phyloP scores from a whole-genome alignment of 30 jellyfish, hydroid and myxozoan species.

The Mastigias papua region DNA sequence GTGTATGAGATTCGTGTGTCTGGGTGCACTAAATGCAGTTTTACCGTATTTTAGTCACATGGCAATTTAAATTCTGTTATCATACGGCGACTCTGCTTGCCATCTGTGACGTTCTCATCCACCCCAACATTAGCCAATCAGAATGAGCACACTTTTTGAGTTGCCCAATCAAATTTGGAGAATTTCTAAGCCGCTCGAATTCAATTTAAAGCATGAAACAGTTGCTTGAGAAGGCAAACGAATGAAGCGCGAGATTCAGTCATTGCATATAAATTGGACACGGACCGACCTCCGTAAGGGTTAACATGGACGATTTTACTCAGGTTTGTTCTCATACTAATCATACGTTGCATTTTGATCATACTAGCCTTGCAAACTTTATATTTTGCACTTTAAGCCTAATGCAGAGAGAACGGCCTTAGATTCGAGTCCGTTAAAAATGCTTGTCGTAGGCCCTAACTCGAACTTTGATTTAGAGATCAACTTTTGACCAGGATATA shows the following conservation, averaged over 20 bases:
- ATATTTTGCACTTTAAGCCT: too few relatives aligned
- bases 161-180: slow-evolving; percentile 43
- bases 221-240: slow-evolving; percentile 26
- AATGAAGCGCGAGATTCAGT: neutral
- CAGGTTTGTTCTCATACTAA: slow-evolving; percentile 34
- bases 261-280: neutral
- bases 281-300: neutral
- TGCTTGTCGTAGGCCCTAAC: neutral
- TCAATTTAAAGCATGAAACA: slow-evolving; percentile 43
- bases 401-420: too few relatives aligned
- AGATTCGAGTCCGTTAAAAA: too few relatives aligned
- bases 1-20: too few relatives aligned
- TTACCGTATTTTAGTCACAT: neutral
- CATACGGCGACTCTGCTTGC: slow-evolving; percentile 15
- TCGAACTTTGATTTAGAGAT: neutral
- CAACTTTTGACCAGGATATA: neutral
- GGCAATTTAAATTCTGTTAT: neutral
- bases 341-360: too few relatives aligned
- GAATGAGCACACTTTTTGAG: neutral
- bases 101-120: slow-evolving; percentile 37
- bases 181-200: slow-evolving; percentile 52
- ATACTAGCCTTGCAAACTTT: too few relatives aligned
- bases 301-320: slow-evolving; percentile 70
- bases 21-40: too few relatives aligned
- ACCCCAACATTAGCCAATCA: slow-evolving; percentile 61